A percentile compares a stretch with the other conserved stretches of the same genome.
These are phyloP conservation scores for Phylloscopus trochilus DNA, from an alignment of 2,113 vertebrate species.

Conservation along the genomic window DNA sequence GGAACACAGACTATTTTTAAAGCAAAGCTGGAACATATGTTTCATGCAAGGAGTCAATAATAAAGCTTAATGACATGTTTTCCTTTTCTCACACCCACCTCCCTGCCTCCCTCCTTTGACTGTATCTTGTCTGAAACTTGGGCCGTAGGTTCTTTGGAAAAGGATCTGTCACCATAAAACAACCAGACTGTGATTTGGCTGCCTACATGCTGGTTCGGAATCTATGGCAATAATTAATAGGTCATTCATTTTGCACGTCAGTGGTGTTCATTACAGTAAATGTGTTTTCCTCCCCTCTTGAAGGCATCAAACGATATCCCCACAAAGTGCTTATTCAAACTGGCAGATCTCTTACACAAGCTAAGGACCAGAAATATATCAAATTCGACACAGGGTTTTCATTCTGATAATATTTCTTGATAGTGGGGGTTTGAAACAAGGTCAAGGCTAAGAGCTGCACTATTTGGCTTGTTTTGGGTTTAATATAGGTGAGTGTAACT, in stretches of 20 bases:
- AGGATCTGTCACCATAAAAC: background rate
- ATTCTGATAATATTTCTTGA: background rate
- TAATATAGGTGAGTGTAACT: background rate
- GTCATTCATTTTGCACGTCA: background rate
- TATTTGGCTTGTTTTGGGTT: background rate
- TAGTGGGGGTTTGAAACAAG: background rate
- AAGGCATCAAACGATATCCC: background rate
- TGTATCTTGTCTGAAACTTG: background rate
- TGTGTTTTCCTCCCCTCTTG: background rate
- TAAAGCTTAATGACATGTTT: background rate
- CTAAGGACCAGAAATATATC: background rate
- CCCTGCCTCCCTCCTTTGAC: background rate
- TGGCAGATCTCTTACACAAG: background rate
- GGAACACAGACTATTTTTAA: background rate
- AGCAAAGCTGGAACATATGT: background rate
- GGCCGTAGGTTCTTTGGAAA: background rate
- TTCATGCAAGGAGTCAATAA: background rate
- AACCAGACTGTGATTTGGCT: background rate
- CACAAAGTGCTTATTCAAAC: slow-evolving; percentile 22
- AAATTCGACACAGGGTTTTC: background rate
- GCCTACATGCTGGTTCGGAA: background rate
- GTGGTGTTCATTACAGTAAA: slow-evolving; percentile 28
- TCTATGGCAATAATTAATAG: slow-evolving; percentile 14
- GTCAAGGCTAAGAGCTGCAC: background rate
- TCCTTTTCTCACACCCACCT: background rate